Conservation (phyloP, 2,797 vertebrate species). For the Loriculus beryllinus region DNA sequence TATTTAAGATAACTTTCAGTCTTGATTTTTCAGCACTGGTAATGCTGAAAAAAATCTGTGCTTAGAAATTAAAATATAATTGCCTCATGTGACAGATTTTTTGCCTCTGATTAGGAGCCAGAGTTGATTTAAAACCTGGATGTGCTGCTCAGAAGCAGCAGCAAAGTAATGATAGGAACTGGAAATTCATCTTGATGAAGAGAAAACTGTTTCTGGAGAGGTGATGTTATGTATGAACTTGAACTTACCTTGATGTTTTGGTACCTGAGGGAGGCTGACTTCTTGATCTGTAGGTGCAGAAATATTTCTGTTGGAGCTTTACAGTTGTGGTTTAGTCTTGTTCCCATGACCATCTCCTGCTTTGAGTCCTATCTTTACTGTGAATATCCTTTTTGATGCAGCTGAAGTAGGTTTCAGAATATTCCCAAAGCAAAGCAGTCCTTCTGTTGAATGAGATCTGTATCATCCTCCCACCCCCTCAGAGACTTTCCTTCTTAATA, state of each 20-base stretch:
- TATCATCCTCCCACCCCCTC: accelerated
- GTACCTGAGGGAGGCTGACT: neutral
- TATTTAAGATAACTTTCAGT: neutral
- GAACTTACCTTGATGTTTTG: neutral
- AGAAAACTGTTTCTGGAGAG: neutral
- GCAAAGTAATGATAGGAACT: neutral
- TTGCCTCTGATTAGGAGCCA: neutral
- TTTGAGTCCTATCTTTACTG: neutral
- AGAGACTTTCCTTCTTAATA: neutral
- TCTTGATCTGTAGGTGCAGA: neutral
- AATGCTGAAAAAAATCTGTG: neutral
- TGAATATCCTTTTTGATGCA: neutral
- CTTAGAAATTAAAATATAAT: neutral
- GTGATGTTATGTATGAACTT: neutral
- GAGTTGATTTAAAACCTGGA: neutral
- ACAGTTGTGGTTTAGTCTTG: neutral
- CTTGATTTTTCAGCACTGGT: neutral
- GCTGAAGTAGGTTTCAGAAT: accelerated
- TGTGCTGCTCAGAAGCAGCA: neutral
- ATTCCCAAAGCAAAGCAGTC: neutral
- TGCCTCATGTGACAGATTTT: neutral
- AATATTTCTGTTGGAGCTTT: neutral
- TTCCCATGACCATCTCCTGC: neutral
- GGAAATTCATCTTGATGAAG: neutral
- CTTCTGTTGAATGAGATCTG: neutral